Conservation (phyloP, 2,797 vertebrate species). For the Spea hammondii region DNA sequence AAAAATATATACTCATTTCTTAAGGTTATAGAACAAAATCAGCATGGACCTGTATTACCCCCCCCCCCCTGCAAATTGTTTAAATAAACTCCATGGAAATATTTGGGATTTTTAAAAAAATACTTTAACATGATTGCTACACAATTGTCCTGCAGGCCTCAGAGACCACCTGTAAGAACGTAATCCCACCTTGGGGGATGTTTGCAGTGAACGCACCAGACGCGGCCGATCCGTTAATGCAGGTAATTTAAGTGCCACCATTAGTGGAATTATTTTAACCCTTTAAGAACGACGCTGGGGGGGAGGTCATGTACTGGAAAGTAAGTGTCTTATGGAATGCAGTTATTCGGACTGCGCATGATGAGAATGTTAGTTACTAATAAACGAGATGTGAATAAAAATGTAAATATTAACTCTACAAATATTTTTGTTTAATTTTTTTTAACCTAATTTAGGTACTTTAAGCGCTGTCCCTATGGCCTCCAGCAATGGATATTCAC, state of each 20-base stretch:
- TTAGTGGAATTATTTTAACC: slow-evolving; percentile 23
- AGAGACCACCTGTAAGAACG: slow-evolving; percentile 42
- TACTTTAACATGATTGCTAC: slow-evolving; percentile 16
- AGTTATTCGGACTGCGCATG: too few species aligned
- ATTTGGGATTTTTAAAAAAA: slow-evolving; percentile 9
- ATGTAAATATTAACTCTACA: too few species aligned
- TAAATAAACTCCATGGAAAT: slow-evolving; percentile 17
- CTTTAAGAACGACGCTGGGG: not conserved
- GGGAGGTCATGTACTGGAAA: not conserved
- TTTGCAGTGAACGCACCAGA: not conserved
- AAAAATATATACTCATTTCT: too few species aligned
- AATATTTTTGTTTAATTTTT: too few species aligned
- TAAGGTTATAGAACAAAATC: too few species aligned
- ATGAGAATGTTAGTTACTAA: too few species aligned
- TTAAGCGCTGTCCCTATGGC: too few species aligned
- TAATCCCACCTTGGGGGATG: slow-evolving; percentile 48
- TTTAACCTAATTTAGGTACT: too few species aligned
- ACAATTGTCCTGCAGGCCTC: slow-evolving; percentile 35
- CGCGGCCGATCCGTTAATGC: slow-evolving; percentile 2
- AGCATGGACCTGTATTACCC: not conserved
- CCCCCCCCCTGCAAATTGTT: not conserved
- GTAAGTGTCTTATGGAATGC: too few species aligned
- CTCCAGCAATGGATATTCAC: too few species aligned
- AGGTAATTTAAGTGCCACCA: slow-evolving; percentile 27
- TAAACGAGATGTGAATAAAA: too few species aligned